Percentiles rank a stretch among this genome's conserved stretches.
Conservation (phyloP, 2,888 invertebrate genomes). For the Pseudococcus longispinus region DNA sequence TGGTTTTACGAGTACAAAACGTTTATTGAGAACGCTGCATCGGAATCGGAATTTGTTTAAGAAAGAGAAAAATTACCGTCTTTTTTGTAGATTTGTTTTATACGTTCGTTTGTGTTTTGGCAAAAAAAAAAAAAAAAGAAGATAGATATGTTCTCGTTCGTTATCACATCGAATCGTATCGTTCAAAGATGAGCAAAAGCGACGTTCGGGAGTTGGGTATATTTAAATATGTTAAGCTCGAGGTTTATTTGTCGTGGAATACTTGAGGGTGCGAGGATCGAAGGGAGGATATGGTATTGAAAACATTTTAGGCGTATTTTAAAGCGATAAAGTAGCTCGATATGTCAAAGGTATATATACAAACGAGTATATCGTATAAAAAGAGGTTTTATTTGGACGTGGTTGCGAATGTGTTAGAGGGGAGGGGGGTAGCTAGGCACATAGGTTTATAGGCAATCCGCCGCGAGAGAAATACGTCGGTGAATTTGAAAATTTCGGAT, state of each 20-base stretch:
- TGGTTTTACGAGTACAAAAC: background rate
- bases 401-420: background rate
- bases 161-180: background rate
- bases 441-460: background rate
- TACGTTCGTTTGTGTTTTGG: background rate
- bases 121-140: background rate
- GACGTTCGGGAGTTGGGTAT: background rate
- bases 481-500: background rate
- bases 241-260: conserved; percentile 2
- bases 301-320: background rate
- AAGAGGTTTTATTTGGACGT: background rate
- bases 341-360: background rate
- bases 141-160: background rate
- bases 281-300: background rate
- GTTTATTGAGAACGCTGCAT: background rate
- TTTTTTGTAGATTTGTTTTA: background rate
- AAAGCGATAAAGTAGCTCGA: background rate
- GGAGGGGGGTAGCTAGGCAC: background rate
- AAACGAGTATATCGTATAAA: background rate
- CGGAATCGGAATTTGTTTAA: background rate
- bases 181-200: background rate
- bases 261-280: background rate
- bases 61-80: background rate
- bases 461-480: background rate
- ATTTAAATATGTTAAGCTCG: background rate